A percentile compares a stretch with the other conserved stretches of the same genome.
phyloP scores from a whole-genome alignment of 2,888 invertebrate genomes.

The Alloplasta piceator region DNA sequence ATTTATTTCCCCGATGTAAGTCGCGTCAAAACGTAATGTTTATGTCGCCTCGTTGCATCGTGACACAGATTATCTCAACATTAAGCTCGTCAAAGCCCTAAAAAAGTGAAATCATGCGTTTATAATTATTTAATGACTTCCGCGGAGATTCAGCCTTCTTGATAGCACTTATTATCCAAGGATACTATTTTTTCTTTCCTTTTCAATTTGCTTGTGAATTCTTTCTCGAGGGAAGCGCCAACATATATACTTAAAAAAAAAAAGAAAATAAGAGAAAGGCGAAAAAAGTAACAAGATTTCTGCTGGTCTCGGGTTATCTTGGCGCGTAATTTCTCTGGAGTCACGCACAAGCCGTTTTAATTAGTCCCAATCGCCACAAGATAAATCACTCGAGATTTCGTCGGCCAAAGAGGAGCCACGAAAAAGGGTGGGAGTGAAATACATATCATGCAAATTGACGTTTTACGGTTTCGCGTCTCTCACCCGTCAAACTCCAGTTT shows the following conservation, averaged over 20 bases:
- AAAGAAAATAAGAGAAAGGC: not conserved
- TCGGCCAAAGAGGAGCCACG: not conserved
- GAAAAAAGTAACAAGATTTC: constrained; percentile 22
- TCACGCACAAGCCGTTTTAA: constrained; percentile 60
- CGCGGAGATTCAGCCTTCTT: too few species aligned
- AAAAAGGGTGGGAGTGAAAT: not conserved
- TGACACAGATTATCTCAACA: constrained; percentile 65
- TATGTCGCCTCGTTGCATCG: constrained; percentile 38
- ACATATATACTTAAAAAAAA: constrained; percentile 13
- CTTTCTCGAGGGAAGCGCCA: too few species aligned
- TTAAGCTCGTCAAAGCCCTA: too few species aligned
- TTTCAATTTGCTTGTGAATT: too few species aligned
- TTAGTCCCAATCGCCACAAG: constrained; percentile 56
- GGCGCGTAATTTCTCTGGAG: constrained; percentile 30
- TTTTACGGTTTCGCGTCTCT: constrained; percentile 50
- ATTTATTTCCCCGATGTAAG: not conserved
- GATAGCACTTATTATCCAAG: too few species aligned
- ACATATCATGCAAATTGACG: constrained; percentile 54
- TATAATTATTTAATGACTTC: too few species aligned
- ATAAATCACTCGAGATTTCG: constrained; percentile 58
- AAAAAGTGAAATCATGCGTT: too few species aligned
- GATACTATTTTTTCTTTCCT: too few species aligned
- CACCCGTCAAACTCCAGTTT: constrained; percentile 7
- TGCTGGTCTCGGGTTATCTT: constrained; percentile 26
- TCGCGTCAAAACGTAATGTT: not conserved